Evolutionary conservation across 1,140 invertebrate species (phyloP).

Genomic region (Danaus plexippus): DNA sequence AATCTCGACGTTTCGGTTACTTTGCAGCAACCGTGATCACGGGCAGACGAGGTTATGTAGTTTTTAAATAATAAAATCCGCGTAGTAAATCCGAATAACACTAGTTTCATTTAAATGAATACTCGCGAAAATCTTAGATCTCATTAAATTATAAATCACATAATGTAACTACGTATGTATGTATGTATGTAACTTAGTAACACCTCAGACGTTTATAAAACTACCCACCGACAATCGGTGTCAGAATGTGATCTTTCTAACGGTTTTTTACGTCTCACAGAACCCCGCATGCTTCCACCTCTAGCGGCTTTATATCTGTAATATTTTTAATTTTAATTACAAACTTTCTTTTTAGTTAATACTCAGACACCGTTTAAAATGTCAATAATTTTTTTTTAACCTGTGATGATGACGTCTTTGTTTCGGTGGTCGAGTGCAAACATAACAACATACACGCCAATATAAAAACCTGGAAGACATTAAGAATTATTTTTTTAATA

Average conservation of each 20-base stretch:
- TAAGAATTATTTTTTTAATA: slow-evolving; percentile 1
- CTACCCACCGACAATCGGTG: slow-evolving; percentile 63
- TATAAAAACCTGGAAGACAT: slow-evolving; percentile 80
- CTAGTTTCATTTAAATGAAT: too few relatives aligned
- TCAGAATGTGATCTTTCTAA: slow-evolving; percentile 71
- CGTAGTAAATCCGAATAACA: too few relatives aligned
- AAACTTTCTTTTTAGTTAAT: too few relatives aligned
- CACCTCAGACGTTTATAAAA: neutral
- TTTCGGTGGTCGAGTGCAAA: slow-evolving; percentile 86
- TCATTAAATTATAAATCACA: too few relatives aligned
- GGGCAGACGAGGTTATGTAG: too few relatives aligned
- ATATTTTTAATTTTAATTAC: too few relatives aligned
- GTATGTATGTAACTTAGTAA: too few relatives aligned
- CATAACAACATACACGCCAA: slow-evolving; percentile 91
- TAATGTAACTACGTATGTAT: too few relatives aligned
- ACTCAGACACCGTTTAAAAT: neutral
- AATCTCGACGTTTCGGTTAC: too few relatives aligned
- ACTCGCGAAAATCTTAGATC: too few relatives aligned
- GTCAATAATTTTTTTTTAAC: slow-evolving; percentile 11
- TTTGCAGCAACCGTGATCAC: too few relatives aligned
- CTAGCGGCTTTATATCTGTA: slow-evolving; percentile 70
- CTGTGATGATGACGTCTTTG: slow-evolving; percentile 66
- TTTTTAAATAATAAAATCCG: too few relatives aligned
- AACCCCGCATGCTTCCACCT: slow-evolving; percentile 79
- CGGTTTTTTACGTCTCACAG: slow-evolving; percentile 53